Conservation (phyloP, 2,797 vertebrate genomes). For the Leptodactylus fallax region DNA sequence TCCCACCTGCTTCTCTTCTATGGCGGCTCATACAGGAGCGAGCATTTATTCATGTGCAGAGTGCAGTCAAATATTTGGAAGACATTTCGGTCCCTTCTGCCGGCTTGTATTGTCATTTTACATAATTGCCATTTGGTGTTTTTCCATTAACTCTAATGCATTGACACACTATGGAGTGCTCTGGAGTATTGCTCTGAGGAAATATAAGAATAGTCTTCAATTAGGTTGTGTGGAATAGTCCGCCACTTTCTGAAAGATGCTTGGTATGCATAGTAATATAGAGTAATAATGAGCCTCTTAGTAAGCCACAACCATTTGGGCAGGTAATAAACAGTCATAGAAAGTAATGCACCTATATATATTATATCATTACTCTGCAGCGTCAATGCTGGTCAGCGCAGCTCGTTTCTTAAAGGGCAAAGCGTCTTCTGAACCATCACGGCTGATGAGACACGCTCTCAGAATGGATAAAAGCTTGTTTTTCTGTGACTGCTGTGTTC, state of each 20-base stretch:
- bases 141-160: conserved; percentile 44
- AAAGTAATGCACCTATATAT: background rate
- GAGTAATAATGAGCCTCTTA: conserved; percentile 5
- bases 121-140: conserved; percentile 45
- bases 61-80: conserved; percentile 33
- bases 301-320: conserved; percentile 1
- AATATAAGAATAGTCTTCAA: conserved; percentile 28
- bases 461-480: background rate
- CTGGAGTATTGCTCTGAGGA: conserved; percentile 26
- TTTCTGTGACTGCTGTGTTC: background rate
- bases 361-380: background rate
- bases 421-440: background rate
- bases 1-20: background rate
- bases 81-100: background rate
- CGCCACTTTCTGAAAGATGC: background rate
- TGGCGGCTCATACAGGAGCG: background rate
- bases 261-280: conserved; percentile 21
- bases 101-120: conserved; percentile 36
- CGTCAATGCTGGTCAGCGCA: background rate
- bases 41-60: background rate
- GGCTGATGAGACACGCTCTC: background rate
- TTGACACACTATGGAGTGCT: conserved; percentile 33
- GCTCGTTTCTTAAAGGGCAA: background rate
- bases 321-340: background rate
- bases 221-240: conserved; percentile 33